Base-by-base conservation (phyloP, 2,888 invertebrate species). In the Xestobium rufovillosum region DNA sequence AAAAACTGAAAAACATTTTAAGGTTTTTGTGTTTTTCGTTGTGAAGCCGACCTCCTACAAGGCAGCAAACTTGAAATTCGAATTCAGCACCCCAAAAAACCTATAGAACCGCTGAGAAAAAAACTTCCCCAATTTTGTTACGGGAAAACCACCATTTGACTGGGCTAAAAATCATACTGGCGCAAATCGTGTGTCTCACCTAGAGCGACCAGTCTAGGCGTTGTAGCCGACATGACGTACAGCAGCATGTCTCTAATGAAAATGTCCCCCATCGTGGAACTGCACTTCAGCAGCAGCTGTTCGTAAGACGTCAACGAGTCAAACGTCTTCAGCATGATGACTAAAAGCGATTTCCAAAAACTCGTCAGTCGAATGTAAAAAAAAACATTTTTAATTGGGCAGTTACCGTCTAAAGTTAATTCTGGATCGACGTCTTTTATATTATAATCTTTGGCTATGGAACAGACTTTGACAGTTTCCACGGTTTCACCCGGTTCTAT, bases 291-390 rank as follows among this genome's bases (percentile, higher is more conserved):
- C 9, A 81, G 51, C 51, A 76, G 65, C 57, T 80, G 78, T 53
- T 80, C 80, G 43, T 75, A 71, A 0, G 76, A 72, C 2, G 71
- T 72, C 41, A 82, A 52, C 0, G 76, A 74, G 55, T 81, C 80
- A 49, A 76, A 79, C 0, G 74, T 70, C 58, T 75, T 77, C 47
- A 80, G 53, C 36, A 79, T 72, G 39, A 75, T 67, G 13, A 73
- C 78, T 76, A 49, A n/a, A 64, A 59, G 44, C 25, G 34, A 30
- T n/a, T n/a, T n/a, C n/a, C n/a, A 40, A 31, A 3, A 25, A 34
- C 27, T 35, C 1, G n/a, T n/a, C n/a, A n/a, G n/a, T n/a, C n/a
- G 15, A 35, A 17, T 8, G 13, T 16, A 32, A 6, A 12, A 8
- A 30, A 16, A 28, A 14, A 10, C 25, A 11, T n/a, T n/a, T n/a